Evolutionary conservation across 2,888 invertebrate species (phyloP).

Genomic region (Drosophila parthenogenetica): DNA sequence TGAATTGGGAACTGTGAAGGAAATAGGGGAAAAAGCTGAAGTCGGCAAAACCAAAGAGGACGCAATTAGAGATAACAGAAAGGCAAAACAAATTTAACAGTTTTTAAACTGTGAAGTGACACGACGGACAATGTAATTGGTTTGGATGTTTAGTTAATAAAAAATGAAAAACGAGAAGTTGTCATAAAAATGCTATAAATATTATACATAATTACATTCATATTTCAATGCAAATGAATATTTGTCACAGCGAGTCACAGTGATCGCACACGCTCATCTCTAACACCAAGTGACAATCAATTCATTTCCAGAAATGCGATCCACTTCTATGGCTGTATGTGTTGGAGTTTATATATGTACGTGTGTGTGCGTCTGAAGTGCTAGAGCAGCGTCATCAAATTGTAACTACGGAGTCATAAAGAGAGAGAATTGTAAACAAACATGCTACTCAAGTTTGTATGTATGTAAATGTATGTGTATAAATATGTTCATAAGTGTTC

Average conservation of each 20-base stretch:
- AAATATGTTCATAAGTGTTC: neutral
- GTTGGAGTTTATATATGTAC: neutral
- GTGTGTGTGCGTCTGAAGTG: neutral
- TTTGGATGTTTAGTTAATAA: too few relatives aligned
- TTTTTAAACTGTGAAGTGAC: too few relatives aligned
- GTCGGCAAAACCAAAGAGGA: slow-evolving; percentile 1
- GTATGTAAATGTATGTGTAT: neutral
- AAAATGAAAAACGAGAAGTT: too few relatives aligned
- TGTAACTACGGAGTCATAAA: neutral
- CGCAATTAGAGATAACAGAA: slow-evolving; percentile 13
- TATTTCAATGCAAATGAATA: neutral
- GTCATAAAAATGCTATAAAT: too few relatives aligned
- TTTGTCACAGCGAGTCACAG: neutral
- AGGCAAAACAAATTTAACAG: neutral
- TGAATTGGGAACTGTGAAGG: neutral
- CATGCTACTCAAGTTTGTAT: neutral
- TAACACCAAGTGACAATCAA: slow-evolving; percentile 2
- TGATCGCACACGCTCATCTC: slow-evolving; percentile 13
- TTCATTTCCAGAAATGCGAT: slow-evolving; percentile 24
- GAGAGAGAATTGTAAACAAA: neutral
- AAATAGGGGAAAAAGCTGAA: slow-evolving; percentile 9
- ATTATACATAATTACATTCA: neutral
- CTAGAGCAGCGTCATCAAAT: slow-evolving; percentile 5
- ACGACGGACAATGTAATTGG: too few relatives aligned
- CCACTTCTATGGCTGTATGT: neutral